A percentile compares a stretch with the other conserved stretches of the same genome.
phyloP scores from a whole-genome alignment of 1,140 invertebrate species.

The Caenorhabditis inopinata region DNA sequence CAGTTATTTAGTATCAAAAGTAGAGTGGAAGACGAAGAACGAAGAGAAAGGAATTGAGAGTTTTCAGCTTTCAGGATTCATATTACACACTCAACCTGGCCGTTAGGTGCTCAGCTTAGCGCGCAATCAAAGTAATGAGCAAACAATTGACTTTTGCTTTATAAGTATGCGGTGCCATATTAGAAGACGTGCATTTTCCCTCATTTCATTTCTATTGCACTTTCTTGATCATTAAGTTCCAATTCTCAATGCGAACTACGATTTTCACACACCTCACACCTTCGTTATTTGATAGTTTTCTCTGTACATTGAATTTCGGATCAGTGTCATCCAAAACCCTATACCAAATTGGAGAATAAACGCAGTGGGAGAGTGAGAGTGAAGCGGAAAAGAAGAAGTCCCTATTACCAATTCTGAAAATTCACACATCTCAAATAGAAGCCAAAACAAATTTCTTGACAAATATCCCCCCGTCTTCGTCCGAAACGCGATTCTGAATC shows the following conservation, averaged over 20 bases:
- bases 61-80: slow-evolving; percentile 17
- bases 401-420: slow-evolving; percentile 34
- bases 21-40: neutral
- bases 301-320: slow-evolving; percentile 28
- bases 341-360: neutral
- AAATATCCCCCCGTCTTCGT: neutral
- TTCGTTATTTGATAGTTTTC: neutral
- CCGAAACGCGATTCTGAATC: slow-evolving; percentile 11
- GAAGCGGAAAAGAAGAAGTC: neutral
- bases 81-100: slow-evolving; percentile 32
- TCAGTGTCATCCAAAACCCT: slow-evolving; percentile 30
- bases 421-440: slow-evolving; percentile 26
- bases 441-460: slow-evolving; percentile 34
- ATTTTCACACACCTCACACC: slow-evolving; percentile 1
- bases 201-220: neutral
- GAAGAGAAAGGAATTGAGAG: neutral
- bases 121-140: slow-evolving; percentile 32
- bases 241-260: too few relatives aligned
- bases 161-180: neutral
- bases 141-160: slow-evolving; percentile 11
- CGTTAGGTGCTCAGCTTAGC: neutral
- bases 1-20: slow-evolving; percentile 11
- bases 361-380: neutral
- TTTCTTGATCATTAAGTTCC: neutral
- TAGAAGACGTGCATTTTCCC: neutral